These are phyloP conservation scores for Drosophila seguyi DNA, from an alignment of 1,140 invertebrate species.

Conservation along the genomic window DNA sequence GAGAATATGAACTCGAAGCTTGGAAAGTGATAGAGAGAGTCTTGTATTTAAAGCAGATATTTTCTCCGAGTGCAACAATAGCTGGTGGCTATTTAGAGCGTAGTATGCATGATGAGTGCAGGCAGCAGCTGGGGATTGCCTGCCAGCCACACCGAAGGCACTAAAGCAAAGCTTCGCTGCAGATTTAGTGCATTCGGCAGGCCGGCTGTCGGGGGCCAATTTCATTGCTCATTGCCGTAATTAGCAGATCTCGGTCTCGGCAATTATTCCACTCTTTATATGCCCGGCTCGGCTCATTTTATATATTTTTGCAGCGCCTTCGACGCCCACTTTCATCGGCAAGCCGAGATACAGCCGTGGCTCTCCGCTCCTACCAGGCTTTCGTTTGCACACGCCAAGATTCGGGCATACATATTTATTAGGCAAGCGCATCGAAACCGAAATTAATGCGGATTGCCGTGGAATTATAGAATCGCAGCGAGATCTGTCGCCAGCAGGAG, in stretches of 20 bases:
- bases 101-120: conserved; percentile 80
- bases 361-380: conserved; percentile 13
- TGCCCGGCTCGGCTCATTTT: conserved; percentile 33
- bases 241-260: conserved; percentile 75
- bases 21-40: background rate
- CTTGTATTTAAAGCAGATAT: background rate
- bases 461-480: conserved; percentile 48
- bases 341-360: conserved; percentile 10
- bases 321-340: conserved; percentile 77
- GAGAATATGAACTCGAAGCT: too few species aligned
- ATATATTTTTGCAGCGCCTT: conserved; percentile 51
- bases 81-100: conserved; percentile 79
- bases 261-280: conserved; percentile 65
- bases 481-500: conserved; percentile 50
- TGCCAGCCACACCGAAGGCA: conserved; percentile 12
- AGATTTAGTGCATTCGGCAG: conserved; percentile 78
- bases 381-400: conserved; percentile 66
- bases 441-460: conserved; percentile 61
- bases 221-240: conserved; percentile 75
- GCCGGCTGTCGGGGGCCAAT: conserved; percentile 43
- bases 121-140: conserved; percentile 32
- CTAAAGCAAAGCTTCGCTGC: conserved; percentile 76
- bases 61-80: conserved; percentile 22
- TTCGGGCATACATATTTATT: conserved; percentile 53
- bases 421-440: conserved; percentile 62